These are phyloP conservation scores for Melanotus villosus DNA, from an alignment of 2,888 invertebrate species.

Conservation along the genomic window DNA sequence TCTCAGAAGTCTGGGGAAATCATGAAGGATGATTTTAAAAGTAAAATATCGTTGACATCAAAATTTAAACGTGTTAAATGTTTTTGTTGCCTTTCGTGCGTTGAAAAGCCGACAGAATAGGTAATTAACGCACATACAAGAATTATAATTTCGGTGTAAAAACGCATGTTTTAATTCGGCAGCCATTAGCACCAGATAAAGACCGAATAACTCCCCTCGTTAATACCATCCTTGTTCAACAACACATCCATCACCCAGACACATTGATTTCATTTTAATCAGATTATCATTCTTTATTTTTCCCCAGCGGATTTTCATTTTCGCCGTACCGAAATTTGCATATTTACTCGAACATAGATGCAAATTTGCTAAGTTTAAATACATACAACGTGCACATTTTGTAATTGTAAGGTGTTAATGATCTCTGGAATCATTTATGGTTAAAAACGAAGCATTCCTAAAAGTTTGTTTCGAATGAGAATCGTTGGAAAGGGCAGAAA, in stretches of 20 bases:
- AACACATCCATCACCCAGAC: slow-evolving; percentile 58
- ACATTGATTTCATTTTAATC: slow-evolving; percentile 62
- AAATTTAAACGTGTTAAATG: background rate
- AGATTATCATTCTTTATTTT: slow-evolving; percentile 61
- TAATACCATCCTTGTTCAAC: slow-evolving; percentile 29
- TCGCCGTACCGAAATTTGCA: slow-evolving; percentile 41
- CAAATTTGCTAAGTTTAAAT: background rate
- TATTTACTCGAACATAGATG: slow-evolving; percentile 10
- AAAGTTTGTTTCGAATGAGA: no score
- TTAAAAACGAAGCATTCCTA: no score
- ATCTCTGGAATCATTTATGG: no score
- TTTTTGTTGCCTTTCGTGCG: slow-evolving; percentile 18
- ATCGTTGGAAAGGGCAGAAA: no score
- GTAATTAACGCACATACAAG: slow-evolving; percentile 30
- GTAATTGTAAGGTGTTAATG: no score
- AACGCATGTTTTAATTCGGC: slow-evolving; percentile 53
- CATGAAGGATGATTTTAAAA: no score
- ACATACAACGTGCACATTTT: no score
- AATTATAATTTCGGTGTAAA: slow-evolving; percentile 40
- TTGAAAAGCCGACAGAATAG: slow-evolving; percentile 20
- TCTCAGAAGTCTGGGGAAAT: no score
- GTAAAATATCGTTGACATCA: no score
- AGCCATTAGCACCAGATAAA: slow-evolving; percentile 46
- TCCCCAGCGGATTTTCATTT: slow-evolving; percentile 55
- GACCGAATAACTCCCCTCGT: slow-evolving; percentile 29